Conservation (phyloP, 30 jellyfish, hydroid and myxozoan species). For the Cassiopea andromeda region DNA sequence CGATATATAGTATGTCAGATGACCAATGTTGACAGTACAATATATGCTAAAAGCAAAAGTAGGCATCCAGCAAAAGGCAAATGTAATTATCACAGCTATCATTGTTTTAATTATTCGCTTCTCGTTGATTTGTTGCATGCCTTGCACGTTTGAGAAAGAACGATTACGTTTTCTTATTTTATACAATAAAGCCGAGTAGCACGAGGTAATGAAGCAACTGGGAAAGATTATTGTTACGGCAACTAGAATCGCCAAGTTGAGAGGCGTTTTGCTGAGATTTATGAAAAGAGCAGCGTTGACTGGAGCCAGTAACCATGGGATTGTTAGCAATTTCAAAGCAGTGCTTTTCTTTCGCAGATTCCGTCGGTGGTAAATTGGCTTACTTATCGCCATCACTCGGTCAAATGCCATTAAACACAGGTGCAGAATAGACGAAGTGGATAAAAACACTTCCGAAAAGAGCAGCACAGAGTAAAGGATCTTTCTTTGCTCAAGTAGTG, state of each 20-base stretch:
- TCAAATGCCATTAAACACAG: constrained; percentile 6
- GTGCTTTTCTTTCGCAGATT: not conserved
- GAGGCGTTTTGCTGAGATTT: not conserved
- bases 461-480: not conserved
- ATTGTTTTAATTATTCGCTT: not conserved
- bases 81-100: not conserved
- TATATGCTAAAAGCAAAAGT: not conserved
- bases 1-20: not conserved
- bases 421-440: constrained; percentile 1
- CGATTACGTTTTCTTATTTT: not conserved
- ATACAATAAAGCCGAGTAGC: not conserved
- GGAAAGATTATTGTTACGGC: not conserved
- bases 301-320: constrained; percentile 9
- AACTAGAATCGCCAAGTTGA: not conserved
- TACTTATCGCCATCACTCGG: not conserved
- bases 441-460: not conserved
- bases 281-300: not conserved
- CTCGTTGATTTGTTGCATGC: not conserved
- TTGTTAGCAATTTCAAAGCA: not conserved
- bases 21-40: not conserved
- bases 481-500: not conserved
- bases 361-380: not conserved
- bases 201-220: not conserved
- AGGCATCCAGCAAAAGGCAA: not conserved
- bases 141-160: not conserved